Base-by-base conservation (phyloP, 2,888 invertebrate species). In the Synergus umbraculus region DNA sequence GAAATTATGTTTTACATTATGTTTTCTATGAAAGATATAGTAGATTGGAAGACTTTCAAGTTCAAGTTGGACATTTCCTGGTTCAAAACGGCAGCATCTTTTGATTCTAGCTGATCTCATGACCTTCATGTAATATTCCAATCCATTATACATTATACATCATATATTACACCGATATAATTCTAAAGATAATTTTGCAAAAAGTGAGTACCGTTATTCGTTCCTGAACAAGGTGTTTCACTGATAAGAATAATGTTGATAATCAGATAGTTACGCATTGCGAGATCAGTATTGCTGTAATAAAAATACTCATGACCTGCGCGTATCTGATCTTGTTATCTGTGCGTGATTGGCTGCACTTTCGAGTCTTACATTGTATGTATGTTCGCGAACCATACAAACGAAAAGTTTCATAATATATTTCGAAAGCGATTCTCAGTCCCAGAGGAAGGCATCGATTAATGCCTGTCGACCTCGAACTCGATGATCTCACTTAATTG, bases 401-500 rank as follows among this genome's bases (percentile, higher is more conserved):
- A 43, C 43, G 41, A 46, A 67, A 46, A 67, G 44, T 67, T 67
- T 67, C 67, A 67, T 46, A 67, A 67, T 67, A 22, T 22, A 67
- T 43, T 67, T 67, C 46, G 67, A 67, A 67, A 67, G 46, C 67
- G 67, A 44, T 67, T 67, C 22, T 67, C 67, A 44, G n/a, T 67
- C 46, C 22, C 67, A 18, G 44, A 46, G 67, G 67, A 67, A 67
- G 67, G 67, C 46, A 67, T 67, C 46, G 67, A 46, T 67, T 67
- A 67, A 44, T 46, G 22, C 44, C 46, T 44, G 44, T 5, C 22
- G 44, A 44, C 46, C 67, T 67, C 67, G 67, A 67, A 46, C 67
- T 67, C 67, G 67, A 67, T 67, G 67, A 67, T 46, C 67, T 67
- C 67, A 67, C 46, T 22, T 67, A 67, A 67, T 67, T 46, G 46